Conservation (phyloP, 2,113 vertebrate genomes). For the Bombycilla garrulus region DNA sequence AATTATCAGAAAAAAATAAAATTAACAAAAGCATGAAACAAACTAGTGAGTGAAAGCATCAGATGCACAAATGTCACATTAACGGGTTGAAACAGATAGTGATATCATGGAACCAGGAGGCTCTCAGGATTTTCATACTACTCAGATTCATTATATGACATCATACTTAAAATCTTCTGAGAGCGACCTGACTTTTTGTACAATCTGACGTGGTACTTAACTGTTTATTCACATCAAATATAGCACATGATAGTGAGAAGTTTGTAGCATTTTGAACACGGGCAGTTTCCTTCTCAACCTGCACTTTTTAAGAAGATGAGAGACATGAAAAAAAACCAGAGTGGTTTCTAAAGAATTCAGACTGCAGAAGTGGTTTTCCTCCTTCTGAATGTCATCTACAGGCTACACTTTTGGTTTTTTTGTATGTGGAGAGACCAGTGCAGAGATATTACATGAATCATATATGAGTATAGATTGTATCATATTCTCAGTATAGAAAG, state of each 20-base stretch:
- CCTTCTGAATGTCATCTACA: background rate
- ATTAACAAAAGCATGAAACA: background rate
- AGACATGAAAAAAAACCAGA: background rate
- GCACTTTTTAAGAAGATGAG: background rate
- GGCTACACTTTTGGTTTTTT: background rate
- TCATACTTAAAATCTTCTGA: background rate
- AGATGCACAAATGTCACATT: background rate
- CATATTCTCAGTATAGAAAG: background rate
- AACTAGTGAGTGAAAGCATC: background rate
- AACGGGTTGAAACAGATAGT: background rate
- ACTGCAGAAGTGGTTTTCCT: background rate
- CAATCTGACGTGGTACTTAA: background rate
- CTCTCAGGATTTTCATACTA: background rate
- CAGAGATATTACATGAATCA: background rate
- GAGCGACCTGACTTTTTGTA: background rate
- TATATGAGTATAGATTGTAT: background rate
- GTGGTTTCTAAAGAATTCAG: background rate
- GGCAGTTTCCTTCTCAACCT: background rate
- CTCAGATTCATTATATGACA: background rate
- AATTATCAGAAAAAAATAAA: background rate
- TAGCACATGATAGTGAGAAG: background rate
- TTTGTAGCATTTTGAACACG: background rate
- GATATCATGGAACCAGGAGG: background rate
- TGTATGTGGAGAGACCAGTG: background rate
- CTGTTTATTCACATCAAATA: background rate